Percentiles rank a stretch among this genome's conserved stretches.
phyloP scores from a whole-genome alignment of 1,140 invertebrate species.

The Heterodera carotae region DNA sequence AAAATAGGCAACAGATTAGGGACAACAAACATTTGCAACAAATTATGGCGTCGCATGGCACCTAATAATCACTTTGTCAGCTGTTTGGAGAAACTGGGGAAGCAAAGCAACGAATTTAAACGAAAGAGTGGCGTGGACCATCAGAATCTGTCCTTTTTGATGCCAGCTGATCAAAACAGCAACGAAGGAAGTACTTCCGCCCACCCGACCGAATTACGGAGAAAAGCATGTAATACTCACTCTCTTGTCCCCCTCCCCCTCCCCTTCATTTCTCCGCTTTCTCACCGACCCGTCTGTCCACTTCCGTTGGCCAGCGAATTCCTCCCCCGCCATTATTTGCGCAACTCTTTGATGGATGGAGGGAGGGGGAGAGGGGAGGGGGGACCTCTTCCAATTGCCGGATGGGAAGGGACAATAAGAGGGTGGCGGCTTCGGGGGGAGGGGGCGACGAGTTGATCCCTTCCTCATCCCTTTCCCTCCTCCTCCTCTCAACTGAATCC shows the following conservation, averaged over 20 bases:
- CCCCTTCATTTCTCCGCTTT: not conserved
- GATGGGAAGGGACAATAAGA: not conserved
- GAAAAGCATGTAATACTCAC: not conserved
- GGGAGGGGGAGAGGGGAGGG: too few relatives aligned
- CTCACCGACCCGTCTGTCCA: not conserved
- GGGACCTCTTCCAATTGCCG: not conserved
- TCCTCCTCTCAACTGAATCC: not conserved
- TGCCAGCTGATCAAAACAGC: not conserved
- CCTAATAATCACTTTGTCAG: not conserved
- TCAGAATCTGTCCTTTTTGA: not conserved
- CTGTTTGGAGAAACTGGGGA: not conserved
- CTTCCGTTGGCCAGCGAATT: not conserved
- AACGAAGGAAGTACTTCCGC: not conserved
- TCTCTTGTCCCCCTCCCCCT: too few relatives aligned
- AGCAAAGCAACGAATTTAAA: not conserved
- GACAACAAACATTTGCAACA: not conserved
- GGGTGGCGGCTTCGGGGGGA: too few relatives aligned
- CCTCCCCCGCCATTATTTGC: not conserved
- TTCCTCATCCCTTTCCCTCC: too few relatives aligned
- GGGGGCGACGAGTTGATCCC: not conserved
- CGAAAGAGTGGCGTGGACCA: not conserved
- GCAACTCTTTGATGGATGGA: not conserved
- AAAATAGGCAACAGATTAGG: too few relatives aligned
- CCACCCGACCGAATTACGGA: not conserved
- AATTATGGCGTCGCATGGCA: not conserved